These are phyloP conservation scores for Tiliacea citrago DNA, from an alignment of 2,888 invertebrate genomes.

Conservation along the genomic window DNA sequence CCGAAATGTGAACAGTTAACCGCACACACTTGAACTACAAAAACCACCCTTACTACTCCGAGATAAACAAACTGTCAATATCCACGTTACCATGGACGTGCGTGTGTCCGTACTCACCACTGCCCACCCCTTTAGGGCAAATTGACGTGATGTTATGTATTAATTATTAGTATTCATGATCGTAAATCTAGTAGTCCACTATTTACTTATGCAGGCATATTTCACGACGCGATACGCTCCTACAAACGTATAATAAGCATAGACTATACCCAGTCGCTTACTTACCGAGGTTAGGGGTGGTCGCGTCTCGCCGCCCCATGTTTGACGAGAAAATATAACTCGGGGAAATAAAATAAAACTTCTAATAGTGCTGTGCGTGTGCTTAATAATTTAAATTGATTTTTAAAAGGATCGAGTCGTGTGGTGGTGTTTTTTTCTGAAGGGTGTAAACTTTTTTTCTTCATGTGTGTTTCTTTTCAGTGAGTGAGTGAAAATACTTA, in stretches of 20 bases:
- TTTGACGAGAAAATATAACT: conserved; percentile 48
- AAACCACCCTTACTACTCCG: neutral
- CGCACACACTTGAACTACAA: neutral
- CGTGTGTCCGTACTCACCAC: neutral
- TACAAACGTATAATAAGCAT: conserved; percentile 23
- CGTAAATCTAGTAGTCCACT: conserved; percentile 31
- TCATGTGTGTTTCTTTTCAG: conserved; percentile 22
- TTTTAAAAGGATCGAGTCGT: conserved; percentile 23
- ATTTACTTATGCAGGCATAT: conserved; percentile 58
- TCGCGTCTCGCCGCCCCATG: conserved; percentile 35
- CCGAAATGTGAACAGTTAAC: neutral
- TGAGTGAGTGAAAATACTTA: conserved; percentile 44
- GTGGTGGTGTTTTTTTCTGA: conserved; percentile 1
- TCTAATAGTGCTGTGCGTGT: conserved; percentile 47
- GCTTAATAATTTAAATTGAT: neutral
- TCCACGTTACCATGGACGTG: neutral
- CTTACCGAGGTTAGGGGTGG: conserved; percentile 48
- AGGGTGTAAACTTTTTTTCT: conserved; percentile 24
- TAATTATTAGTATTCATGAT: conserved; percentile 43
- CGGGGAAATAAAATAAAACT: conserved; percentile 40
- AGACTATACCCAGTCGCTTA: conserved; percentile 49
- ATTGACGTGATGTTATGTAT: neutral
- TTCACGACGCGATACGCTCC: conserved; percentile 38
- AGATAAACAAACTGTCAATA: neutral
- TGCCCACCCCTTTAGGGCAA: neutral